A percentile compares a stretch with the other conserved stretches of the same genome.
These are phyloP conservation scores for Pterocles burchelli DNA, from an alignment of 2,113 vertebrate species.

Conservation along the genomic window DNA sequence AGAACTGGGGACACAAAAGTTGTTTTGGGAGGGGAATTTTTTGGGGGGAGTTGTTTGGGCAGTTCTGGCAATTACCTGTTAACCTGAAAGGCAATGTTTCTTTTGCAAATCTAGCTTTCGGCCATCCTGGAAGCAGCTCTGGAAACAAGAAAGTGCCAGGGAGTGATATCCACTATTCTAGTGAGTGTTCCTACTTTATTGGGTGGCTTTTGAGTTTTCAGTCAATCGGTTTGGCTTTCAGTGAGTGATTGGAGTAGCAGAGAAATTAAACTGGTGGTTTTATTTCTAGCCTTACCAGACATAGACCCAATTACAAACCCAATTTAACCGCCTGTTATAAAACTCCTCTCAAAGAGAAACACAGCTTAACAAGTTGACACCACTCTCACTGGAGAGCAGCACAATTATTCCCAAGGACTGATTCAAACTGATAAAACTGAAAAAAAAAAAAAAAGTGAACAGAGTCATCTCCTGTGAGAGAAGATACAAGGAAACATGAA, in stretches of 20 bases:
- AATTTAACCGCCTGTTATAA: not conserved
- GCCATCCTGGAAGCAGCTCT: not conserved
- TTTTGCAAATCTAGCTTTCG: not conserved
- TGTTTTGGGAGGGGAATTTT: not conserved
- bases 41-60: not conserved
- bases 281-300: not conserved
- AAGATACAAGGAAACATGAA: not conserved
- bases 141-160: not conserved
- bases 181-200: constrained; percentile 65
- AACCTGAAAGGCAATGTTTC: not conserved
- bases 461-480: not conserved
- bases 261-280: not conserved
- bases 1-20: not conserved
- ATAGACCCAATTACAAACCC: not conserved
- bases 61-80: not conserved
- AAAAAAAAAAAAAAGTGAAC: not conserved
- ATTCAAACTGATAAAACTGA: not conserved
- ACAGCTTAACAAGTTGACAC: not conserved
- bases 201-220: not conserved
- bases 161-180: constrained; percentile 50
- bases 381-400: not conserved
- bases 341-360: not conserved
- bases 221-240: not conserved
- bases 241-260: not conserved
- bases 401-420: not conserved